Base-by-base conservation (phyloP, 2,113 vertebrate species). In the Ploceus nigricollis region DNA sequence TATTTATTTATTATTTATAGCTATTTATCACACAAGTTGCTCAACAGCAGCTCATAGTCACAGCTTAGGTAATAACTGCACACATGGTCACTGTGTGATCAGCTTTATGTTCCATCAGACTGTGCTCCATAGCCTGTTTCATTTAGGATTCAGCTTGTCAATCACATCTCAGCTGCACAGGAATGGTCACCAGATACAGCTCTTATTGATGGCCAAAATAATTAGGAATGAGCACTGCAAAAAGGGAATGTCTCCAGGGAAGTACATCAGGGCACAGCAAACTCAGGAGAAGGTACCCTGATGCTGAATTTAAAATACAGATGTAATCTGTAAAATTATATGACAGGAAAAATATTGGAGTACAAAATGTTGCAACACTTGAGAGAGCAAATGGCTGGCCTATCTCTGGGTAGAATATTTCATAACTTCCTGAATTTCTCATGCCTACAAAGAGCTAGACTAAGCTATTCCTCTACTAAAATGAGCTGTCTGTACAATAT, bases 331-430 rank as follows among this genome's bases (percentile, higher is more conserved):
- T 86, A 77, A 88, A 86, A 85, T 60, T 86, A 35, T 48, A 42
- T 12, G 40, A 31, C 48, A 68, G 44, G 33, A 42, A 64, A 95
- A 61, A 85, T 71, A 63, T 28, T 65, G 58, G 56, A 90, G 60
- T 82, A 60, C 24, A 39, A 68, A 76, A 69, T 89, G 30, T 27
- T 84, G 66, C 44, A 83, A 30, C 15, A 25, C 48, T 69, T 83
- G 31, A 53, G 71, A 83, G 88, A 53, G 75, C 20, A 83, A 54
- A 48, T 44, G 28, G 4, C 54, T 79, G 70, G 54, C 25, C 31
- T 73, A 3, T 30, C 18, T 58, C 18, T 70, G 47, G 50, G 33
- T 39, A 93, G 68, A 86, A 48, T 89, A 87, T 91, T 95, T 95
- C 15, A 25, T 85, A 47, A 71, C 39, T 51, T 75, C 37, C 33